Evolutionary conservation across 2,888 invertebrate species (phyloP).

Genomic region (Drosophila austrosaltans): DNA sequence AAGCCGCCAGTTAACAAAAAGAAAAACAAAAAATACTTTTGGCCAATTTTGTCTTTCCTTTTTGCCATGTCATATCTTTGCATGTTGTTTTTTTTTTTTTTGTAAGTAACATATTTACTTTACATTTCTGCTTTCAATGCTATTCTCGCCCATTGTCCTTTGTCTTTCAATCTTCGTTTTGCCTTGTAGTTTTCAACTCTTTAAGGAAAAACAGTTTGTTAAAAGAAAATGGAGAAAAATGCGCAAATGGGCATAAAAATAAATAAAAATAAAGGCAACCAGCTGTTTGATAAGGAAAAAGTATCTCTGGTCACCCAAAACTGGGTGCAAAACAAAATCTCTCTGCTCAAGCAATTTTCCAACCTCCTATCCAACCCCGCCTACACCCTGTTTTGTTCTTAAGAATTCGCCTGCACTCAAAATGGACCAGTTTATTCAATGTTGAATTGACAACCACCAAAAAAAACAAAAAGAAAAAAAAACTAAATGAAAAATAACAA

Average conservation of each 20-base stretch:
- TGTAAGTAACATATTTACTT: conserved; percentile 44
- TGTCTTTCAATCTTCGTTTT: conserved; percentile 36
- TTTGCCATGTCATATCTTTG: conserved; percentile 13
- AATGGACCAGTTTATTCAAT: conserved; percentile 74
- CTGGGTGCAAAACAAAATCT: conserved; percentile 16
- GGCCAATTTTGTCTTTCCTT: background rate
- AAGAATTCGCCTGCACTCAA: conserved; percentile 41
- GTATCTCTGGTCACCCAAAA: conserved; percentile 22
- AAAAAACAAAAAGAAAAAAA: conserved; percentile 30
- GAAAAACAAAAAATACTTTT: background rate
- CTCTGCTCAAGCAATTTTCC: conserved; percentile 28
- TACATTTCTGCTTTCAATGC: conserved; percentile 39
- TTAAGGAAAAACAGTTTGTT: conserved; percentile 29
- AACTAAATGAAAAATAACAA: conserved; percentile 36
- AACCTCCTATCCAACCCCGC: background rate
- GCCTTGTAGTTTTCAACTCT: conserved; percentile 75
- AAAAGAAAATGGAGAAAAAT: conserved; percentile 10
- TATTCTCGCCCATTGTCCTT: background rate
- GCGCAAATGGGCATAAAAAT: conserved; percentile 66
- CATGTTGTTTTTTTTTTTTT: conserved; percentile 21
- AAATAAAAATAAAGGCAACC: conserved; percentile 41
- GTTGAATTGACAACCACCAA: conserved; percentile 77
- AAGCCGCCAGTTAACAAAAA: conserved; percentile 11
- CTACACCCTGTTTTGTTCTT: background rate
- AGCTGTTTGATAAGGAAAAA: conserved; percentile 62